A percentile compares a stretch with the other conserved stretches of the same genome.
These are phyloP conservation scores for Trachymyrmex cornetzi DNA, from an alignment of 1,140 invertebrate genomes.

Conservation along the genomic window DNA sequence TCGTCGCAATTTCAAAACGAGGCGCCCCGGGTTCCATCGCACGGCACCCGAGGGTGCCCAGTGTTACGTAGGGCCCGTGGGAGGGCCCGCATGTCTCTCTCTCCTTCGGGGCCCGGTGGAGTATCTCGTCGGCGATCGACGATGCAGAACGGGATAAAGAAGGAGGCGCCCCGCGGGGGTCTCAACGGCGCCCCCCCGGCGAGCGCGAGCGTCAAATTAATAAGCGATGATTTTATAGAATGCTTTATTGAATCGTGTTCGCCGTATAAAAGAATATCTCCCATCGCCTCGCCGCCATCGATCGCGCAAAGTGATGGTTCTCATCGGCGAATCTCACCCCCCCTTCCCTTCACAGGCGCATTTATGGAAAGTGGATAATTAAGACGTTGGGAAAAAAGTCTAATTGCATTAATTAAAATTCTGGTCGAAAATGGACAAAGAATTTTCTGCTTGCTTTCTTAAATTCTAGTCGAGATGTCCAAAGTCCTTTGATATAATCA, in stretches of 20 bases:
- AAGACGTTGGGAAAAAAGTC: no score
- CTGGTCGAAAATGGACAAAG: no score
- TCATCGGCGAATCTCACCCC: slow-evolving; percentile 1
- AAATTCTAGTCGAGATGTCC: no score
- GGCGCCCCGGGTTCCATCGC: neutral
- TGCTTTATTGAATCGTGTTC: slow-evolving; percentile 84
- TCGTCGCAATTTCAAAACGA: slow-evolving; percentile 50
- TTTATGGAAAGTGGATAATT: neutral
- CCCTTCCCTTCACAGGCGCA: neutral
- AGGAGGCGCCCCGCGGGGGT: slow-evolving; percentile 75
- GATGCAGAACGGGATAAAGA: slow-evolving; percentile 79
- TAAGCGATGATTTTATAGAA: slow-evolving; percentile 86
- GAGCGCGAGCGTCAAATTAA: slow-evolving; percentile 85
- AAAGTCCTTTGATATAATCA: no score
- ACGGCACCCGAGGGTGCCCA: slow-evolving; percentile 33
- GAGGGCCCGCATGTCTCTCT: slow-evolving; percentile 17
- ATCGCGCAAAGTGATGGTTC: slow-evolving; percentile 57
- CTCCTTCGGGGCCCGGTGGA: neutral
- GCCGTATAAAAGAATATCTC: slow-evolving; percentile 79
- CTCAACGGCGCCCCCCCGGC: slow-evolving; percentile 81
- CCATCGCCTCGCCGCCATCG: slow-evolving; percentile 74
- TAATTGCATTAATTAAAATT: no score
- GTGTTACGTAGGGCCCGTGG: slow-evolving; percentile 17
- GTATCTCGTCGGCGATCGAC: slow-evolving; percentile 76
- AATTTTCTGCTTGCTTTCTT: no score